Evolutionary conservation across 2,888 invertebrate species (phyloP).

Genomic region (Drosophila setosimentum): DNA sequence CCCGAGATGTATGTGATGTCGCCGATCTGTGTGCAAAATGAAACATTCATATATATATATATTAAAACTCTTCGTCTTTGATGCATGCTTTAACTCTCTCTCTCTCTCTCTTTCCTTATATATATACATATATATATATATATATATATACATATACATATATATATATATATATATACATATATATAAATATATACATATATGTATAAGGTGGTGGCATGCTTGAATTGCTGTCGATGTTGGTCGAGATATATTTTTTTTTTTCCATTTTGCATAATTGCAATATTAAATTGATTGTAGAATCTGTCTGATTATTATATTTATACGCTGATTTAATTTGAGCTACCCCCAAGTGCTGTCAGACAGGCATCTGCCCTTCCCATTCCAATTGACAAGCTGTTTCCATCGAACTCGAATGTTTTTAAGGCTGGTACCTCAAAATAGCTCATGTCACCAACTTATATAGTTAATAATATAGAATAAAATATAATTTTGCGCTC

Average conservation of each 20-base stretch:
- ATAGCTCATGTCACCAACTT: background rate
- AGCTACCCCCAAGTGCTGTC: background rate
- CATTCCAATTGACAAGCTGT: background rate
- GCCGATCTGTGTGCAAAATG: constrained; percentile 87
- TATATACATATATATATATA: background rate
- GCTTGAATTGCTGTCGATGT: background rate
- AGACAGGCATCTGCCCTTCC: too few relatives aligned
- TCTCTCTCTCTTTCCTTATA: background rate
- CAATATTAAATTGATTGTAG: background rate
- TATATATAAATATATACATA: background rate
- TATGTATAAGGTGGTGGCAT: background rate
- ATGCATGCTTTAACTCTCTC: too few relatives aligned
- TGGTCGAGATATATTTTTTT: background rate
- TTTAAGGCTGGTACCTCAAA: too few relatives aligned
- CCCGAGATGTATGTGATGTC: constrained; percentile 95
- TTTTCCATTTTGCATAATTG: background rate
- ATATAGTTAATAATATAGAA: background rate
- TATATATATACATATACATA: background rate
- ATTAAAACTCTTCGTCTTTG: too few relatives aligned
- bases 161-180: background rate
- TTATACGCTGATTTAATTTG: too few relatives aligned
- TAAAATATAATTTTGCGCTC: background rate
- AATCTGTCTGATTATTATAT: background rate
- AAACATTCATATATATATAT: background rate
- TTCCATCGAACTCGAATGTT: background rate